A percentile compares a stretch with the other conserved stretches of the same genome.
These are phyloP conservation scores for Natrix natrix DNA, from an alignment of 2,797 vertebrate species.

Conservation along the genomic window DNA sequence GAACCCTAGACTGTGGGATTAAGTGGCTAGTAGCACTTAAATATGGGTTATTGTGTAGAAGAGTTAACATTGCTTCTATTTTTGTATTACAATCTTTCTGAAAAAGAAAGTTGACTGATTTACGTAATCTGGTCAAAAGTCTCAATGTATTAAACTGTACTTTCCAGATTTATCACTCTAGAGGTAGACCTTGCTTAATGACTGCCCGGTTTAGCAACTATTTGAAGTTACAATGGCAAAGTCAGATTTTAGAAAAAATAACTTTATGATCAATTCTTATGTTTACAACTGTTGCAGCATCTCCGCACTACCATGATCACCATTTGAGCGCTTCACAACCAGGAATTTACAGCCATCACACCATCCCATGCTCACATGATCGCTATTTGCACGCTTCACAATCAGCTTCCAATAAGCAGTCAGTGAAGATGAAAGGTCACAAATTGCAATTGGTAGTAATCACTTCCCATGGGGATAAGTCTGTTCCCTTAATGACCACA, in stretches of 20 bases:
- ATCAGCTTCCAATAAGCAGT: neutral
- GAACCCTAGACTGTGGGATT: neutral
- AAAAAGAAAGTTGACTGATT: neutral
- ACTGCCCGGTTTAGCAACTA: neutral
- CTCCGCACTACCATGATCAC: neutral
- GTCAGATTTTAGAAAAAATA: neutral
- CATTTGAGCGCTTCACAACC: neutral
- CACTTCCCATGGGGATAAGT: neutral
- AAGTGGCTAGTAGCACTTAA: neutral
- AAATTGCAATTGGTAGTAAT: neutral
- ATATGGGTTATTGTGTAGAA: neutral
- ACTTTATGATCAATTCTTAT: neutral
- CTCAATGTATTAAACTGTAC: neutral
- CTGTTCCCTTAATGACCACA: neutral
- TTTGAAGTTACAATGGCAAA: neutral
- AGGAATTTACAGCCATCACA: neutral
- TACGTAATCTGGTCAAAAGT: neutral
- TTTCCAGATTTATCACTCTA: neutral
- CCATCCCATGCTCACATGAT: neutral
- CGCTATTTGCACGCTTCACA: neutral
- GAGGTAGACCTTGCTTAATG: neutral
- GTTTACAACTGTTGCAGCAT: neutral
- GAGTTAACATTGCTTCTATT: neutral
- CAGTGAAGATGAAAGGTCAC: neutral
- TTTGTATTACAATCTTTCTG: neutral